A percentile compares a stretch with the other conserved stretches of the same genome.
Evolutionary conservation across 2,888 invertebrate species (phyloP).

Genomic region (Cataglyphis rosenhaueri): DNA sequence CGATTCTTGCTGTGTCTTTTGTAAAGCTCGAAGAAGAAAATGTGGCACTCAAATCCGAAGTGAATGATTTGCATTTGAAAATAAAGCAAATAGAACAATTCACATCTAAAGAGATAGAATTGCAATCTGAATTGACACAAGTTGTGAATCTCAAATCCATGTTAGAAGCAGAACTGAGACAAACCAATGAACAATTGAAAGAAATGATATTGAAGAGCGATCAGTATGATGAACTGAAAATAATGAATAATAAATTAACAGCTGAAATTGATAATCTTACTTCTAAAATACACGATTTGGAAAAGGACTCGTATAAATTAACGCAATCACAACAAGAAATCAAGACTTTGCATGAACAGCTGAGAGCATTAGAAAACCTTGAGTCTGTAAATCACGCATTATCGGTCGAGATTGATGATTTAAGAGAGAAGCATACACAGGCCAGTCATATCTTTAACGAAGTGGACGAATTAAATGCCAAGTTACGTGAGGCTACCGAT

Average conservation of each 20-base stretch:
- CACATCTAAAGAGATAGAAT: conserved; percentile 36
- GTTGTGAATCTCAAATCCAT: conserved; percentile 36
- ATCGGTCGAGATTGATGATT: conserved; percentile 49
- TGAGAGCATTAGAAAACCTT: conserved; percentile 37
- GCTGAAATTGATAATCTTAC: conserved; percentile 76
- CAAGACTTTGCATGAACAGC: not conserved
- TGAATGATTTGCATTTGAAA: conserved; percentile 40
- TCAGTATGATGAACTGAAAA: conserved; percentile 64
- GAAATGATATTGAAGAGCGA: conserved; percentile 62
- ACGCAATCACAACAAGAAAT: conserved; percentile 12
- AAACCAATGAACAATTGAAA: conserved; percentile 58
- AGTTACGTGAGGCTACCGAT: conserved; percentile 60
- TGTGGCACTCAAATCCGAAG: conserved; percentile 29
- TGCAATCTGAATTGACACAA: conserved; percentile 56
- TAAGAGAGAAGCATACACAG: conserved; percentile 57
- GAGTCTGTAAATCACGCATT: conserved; percentile 52
- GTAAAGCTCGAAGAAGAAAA: conserved; percentile 50
- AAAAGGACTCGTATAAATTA: conserved; percentile 40
- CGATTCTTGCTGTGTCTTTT: conserved; percentile 53
- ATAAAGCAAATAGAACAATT: conserved; percentile 53
- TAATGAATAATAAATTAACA: conserved; percentile 74
- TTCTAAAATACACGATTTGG: conserved; percentile 74
- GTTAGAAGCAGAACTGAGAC: conserved; percentile 62
- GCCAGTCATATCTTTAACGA: conserved; percentile 54
- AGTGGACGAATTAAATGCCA: conserved; percentile 54